Percentiles rank a stretch among this genome's conserved stretches.
These are phyloP conservation scores for Lytechinus variegatus DNA, from an alignment of 35 echinoderm and acorn worm genomes.

Conservation along the genomic window DNA sequence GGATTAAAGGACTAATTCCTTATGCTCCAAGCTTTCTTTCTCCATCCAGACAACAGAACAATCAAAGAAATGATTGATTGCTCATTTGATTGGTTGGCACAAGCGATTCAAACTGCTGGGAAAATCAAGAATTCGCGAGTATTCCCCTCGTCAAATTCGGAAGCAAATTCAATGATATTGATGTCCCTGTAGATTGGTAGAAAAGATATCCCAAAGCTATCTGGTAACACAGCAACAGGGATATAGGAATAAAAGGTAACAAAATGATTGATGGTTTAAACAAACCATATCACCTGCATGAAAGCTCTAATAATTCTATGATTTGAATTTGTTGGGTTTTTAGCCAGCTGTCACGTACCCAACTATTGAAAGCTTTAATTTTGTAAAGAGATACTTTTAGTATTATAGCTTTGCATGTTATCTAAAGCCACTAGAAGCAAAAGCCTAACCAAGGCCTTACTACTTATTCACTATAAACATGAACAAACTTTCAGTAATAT, in stretches of 20 bases:
- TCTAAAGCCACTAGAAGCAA: neutral
- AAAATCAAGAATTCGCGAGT: neutral
- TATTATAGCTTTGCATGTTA: too few species aligned
- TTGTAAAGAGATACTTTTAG: too few species aligned
- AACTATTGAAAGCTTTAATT: too few species aligned
- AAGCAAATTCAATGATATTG: neutral
- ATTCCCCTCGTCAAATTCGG: neutral
- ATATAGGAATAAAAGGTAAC: neutral
- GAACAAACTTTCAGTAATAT: too few species aligned
- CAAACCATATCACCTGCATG: neutral
- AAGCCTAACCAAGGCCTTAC: neutral
- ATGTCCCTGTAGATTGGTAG: neutral
- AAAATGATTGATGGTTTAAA: neutral
- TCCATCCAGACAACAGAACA: neutral
- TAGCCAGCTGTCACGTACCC: too few species aligned
- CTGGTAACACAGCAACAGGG: neutral
- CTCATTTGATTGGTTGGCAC: neutral
- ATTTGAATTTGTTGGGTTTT: neutral
- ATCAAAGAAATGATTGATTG: neutral
- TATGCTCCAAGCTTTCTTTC: neutral
- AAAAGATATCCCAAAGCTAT: constrained; percentile 18
- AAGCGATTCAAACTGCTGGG: neutral
- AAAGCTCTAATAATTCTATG: neutral
- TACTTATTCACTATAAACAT: too few species aligned
- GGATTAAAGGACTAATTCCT: neutral